Evolutionary conservation across 2,113 vertebrate species (phyloP), one percentile per base, ranked within the genome.

Genomic region (Myotis yumanensis): DNA sequence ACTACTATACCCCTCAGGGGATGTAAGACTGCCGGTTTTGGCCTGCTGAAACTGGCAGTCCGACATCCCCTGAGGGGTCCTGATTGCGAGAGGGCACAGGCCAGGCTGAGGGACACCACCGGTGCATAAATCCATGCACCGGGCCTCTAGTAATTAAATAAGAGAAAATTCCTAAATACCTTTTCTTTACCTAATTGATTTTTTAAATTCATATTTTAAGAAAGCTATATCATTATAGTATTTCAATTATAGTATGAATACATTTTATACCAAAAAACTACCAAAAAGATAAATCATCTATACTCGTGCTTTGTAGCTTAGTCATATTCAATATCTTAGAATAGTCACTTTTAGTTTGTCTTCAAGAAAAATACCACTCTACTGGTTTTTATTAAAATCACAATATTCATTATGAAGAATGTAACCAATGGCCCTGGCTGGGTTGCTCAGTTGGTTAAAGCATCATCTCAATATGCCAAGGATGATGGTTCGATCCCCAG

Each of bases 231-330:
- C n/a, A 88, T 28, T 93, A 76, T 4, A 81, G 23, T 7, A 92
- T 82, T 95, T 93, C 57, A 96, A 73, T 46, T 90, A 64, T n/a
- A 80, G 5, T 37, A 64, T 80, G 25, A 94, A 62, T 86, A 59
- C 37, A 94, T 32, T 85, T 28, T 92, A 82, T 85, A 95, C 76
- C 59, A 5, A 88, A 93, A 73, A 91, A 89, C 64, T 43, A 48
- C 3, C 37, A 54, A 77, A 92, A 93, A 48, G 66, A 85, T 57
- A 79, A 95, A 80, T 75, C 23, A 89, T 30, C 57, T 86, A 76
- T n/a, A 92, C 4, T 90, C 37, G 32, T 81, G 18, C 14, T 30
- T 30, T 77, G 35, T 9, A 94, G 72, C 22, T 83, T 83, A 79
- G 52, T 81, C 66, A 89, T 28, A 92, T 52, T 54, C 43, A 89